Conservation (phyloP, 2,113 vertebrate genomes). For the Alosa alosa region DNA sequence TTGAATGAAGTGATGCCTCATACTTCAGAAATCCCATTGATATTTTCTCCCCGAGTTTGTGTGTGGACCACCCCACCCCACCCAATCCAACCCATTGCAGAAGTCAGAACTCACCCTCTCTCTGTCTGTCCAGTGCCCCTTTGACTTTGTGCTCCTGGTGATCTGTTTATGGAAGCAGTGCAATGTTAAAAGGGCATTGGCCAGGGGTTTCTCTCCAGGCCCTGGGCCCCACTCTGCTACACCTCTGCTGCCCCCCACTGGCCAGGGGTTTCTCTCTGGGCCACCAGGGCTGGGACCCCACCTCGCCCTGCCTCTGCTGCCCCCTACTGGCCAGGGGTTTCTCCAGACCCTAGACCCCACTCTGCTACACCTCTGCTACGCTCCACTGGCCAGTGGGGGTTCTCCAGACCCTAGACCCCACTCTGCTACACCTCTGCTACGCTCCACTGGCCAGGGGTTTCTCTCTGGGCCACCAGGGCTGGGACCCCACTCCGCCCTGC, state of each 20-base stretch:
- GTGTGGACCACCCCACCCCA: no score
- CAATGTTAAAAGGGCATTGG: constrained; percentile 86
- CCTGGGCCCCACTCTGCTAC: background rate
- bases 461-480: constrained; percentile 24
- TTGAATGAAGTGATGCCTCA: no score
- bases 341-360: background rate
- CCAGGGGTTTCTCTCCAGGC: constrained; percentile 61
- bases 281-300: no score
- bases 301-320: no score
- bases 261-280: background rate
- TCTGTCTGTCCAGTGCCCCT: constrained; percentile 77
- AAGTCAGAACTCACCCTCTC: background rate
- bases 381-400: constrained; percentile 34
- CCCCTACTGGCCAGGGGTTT: constrained; percentile 35
- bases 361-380: background rate
- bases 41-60: background rate
- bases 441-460: constrained; percentile 35
- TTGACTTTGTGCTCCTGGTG: constrained; percentile 83
- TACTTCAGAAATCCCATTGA: no score
- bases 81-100: no score
- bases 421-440: background rate
- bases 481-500: no score
- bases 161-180: constrained; percentile 76
- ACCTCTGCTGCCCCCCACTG: background rate
- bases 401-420: background rate